These are phyloP conservation scores for Isoperla grammatica DNA, from an alignment of 2,888 invertebrate species.

Conservation along the genomic window DNA sequence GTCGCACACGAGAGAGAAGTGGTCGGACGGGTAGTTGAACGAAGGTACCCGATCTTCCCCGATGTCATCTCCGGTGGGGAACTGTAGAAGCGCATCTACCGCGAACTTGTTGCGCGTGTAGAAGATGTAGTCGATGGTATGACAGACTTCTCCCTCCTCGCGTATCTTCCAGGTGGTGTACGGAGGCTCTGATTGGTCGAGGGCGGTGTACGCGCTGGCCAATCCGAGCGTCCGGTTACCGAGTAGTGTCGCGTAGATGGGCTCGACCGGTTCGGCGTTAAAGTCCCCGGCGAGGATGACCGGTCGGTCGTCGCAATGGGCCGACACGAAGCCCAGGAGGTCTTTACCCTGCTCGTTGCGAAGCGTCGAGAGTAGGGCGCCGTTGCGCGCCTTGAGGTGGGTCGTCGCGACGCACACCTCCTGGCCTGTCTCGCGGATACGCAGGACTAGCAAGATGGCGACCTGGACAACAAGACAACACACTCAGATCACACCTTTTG, in stretches of 20 bases:
- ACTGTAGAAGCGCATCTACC: conserved; percentile 51
- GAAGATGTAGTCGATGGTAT: conserved; percentile 71
- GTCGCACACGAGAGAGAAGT: conserved; percentile 66
- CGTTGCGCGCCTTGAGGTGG: conserved; percentile 66
- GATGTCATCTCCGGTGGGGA: conserved; percentile 61
- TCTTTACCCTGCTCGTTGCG: conserved; percentile 68
- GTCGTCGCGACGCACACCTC: conserved; percentile 64
- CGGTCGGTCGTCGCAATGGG: conserved; percentile 49
- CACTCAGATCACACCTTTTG: conserved; percentile 15
- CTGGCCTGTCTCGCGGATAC: conserved; percentile 50
- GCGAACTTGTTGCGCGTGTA: conserved; percentile 53
- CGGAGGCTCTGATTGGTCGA: conserved; percentile 50
- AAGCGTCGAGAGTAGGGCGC: conserved; percentile 58
- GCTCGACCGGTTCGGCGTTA: conserved; percentile 67
- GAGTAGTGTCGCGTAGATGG: conserved; percentile 58
- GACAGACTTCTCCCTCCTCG: conserved; percentile 63
- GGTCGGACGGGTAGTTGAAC: conserved; percentile 67
- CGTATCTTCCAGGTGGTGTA: conserved; percentile 75
- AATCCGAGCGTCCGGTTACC: conserved; percentile 44
- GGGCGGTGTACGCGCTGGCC: conserved; percentile 49
- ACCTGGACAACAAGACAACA: conserved; percentile 44
- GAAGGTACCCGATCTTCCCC: conserved; percentile 63
- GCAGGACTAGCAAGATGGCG: conserved; percentile 53
- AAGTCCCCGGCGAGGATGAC: conserved; percentile 67
- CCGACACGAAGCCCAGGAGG: conserved; percentile 52